A percentile compares a stretch with the other conserved stretches of the same genome.
Evolutionary conservation across 2,113 vertebrate genomes (phyloP).

Genomic region (Lepus europaeus): DNA sequence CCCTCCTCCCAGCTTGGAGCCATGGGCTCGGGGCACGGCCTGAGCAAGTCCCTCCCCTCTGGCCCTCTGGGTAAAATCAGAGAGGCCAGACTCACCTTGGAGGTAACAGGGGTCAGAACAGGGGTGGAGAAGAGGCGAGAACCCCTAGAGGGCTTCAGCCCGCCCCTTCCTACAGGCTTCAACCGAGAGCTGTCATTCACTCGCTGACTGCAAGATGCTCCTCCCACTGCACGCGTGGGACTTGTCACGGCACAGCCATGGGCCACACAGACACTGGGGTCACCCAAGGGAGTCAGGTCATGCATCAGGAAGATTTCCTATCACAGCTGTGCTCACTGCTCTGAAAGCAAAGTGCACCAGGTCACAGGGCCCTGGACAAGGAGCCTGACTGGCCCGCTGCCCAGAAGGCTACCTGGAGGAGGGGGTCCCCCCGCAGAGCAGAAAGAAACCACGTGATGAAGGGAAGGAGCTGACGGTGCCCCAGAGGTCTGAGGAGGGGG

Average conservation of each 20-base stretch:
- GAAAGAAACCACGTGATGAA: not conserved
- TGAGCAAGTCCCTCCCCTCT: not conserved
- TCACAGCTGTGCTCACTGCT: not conserved
- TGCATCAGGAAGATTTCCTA: too few relatives aligned
- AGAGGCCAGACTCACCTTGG: not conserved
- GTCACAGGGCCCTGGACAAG: not conserved
- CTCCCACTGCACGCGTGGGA: not conserved
- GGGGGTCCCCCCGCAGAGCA: not conserved
- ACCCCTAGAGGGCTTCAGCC: not conserved
- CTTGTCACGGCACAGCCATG: fast-evolving
- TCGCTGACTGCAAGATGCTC: not conserved
- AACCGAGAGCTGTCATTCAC: not conserved
- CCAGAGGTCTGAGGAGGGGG: not conserved
- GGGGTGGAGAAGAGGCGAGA: not conserved
- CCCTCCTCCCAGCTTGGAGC: not conserved
- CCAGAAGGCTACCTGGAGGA: not conserved
- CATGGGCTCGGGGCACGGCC: not conserved
- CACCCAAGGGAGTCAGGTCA: not conserved
- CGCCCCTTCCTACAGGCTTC: not conserved
- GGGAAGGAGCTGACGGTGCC: not conserved
- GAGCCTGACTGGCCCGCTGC: not conserved
- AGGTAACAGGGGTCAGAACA: not conserved
- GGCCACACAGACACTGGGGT: not conserved
- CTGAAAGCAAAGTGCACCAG: not conserved
- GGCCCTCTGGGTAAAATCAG: not conserved